Evolutionary conservation across 2,797 vertebrate species (phyloP), one percentile per base, ranked within the genome.

Genomic region (Eutrigla gurnardus): DNA sequence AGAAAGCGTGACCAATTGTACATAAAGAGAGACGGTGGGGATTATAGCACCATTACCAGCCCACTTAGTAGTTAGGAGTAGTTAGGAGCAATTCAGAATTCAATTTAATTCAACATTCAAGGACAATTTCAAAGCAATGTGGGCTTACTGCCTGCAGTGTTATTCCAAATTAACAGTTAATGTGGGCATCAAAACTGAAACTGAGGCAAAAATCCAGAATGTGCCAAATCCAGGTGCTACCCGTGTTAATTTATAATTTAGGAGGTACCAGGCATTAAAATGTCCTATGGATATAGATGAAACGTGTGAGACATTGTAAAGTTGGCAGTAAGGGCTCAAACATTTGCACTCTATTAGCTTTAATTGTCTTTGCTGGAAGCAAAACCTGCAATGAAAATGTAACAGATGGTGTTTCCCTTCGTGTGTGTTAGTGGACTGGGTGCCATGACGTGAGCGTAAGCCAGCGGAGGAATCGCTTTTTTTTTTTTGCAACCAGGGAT

Each of bases 301-400:
- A 87, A 83, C 46, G 71, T 81, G 78, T 47, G 79, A 90, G 85
- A 84, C 78, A 68, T 84, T 75, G 70, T 90, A 77, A 91, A 92
- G 73, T 86, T 91, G 88, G 86, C 89, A 87, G 73, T 52, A 55
- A 12, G 12, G 87, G 77, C 88, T 90, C 74, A 87, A 88, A 93
- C 88, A 92, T 92, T 93, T 92, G 87, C 86, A 84, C 85, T 88
- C 88, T 86, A 90, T 93, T 92, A 93, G 82, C 83, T 92, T 86
- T 88, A 93, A 93, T 91, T 90, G 87, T 92, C 85, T 93, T 91
- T 83, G 84, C 88, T 78, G 77, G 80, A 89, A 91, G 90, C 89
- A 92, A 93, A 88, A 83, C 85, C 83, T 75, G 72, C 88, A 90
- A 92, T 87, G 87, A 90, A 88, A 90, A 86, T n/a, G 78, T 81